Evolutionary conservation across 2,113 vertebrate genomes (phyloP).

Genomic region (Genyomyrus donnyi): DNA sequence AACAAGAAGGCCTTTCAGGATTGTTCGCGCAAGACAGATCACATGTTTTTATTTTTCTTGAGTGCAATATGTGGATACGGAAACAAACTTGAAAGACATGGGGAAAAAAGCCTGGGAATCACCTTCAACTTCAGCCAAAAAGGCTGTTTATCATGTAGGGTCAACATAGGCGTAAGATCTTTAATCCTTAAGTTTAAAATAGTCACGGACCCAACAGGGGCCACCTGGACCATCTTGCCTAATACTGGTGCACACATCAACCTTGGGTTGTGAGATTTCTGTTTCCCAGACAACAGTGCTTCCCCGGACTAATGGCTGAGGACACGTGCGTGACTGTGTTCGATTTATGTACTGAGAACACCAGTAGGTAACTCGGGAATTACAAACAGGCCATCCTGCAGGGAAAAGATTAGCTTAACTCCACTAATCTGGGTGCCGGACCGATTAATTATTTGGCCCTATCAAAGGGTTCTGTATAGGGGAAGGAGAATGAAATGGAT

Average conservation of each 20-base stretch:
- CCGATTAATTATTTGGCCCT: conserved; percentile 30
- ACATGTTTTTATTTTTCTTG: background rate
- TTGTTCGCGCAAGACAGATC: background rate
- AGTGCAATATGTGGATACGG: background rate
- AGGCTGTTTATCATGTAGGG: background rate
- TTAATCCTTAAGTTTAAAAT: background rate
- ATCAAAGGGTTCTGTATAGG: background rate
- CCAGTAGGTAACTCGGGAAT: conserved; percentile 24
- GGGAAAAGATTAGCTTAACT: conserved; percentile 43
- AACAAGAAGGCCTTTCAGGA: background rate
- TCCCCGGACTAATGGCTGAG: background rate
- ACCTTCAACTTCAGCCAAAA: background rate
- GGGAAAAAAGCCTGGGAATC: background rate
- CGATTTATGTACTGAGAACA: conserved; percentile 42
- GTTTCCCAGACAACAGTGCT: background rate
- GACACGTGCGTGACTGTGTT: conserved; percentile 7
- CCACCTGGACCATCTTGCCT: background rate
- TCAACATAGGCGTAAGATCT: background rate
- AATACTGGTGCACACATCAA: background rate
- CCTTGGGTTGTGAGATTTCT: background rate
- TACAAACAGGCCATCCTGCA: conserved; percentile 27
- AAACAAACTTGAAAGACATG: background rate
- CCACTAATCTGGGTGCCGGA: conserved; percentile 18
- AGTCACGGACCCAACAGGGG: background rate
- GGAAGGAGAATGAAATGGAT: conserved; percentile 20